Base-by-base conservation (phyloP, 2,797 vertebrate genomes). In the Danio choprae region DNA sequence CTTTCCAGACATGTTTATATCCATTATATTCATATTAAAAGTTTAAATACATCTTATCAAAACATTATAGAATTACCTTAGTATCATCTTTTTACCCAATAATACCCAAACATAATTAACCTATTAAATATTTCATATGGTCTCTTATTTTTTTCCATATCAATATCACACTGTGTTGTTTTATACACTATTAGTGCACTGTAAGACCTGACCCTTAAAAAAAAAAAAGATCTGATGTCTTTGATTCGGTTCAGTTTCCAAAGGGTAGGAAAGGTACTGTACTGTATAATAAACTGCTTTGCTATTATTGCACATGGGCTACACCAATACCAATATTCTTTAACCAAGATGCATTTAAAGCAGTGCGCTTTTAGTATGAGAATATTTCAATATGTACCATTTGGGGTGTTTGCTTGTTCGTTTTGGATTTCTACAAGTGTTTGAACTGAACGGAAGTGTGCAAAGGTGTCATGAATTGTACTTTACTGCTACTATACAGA, bases 351-450 rank as follows among this genome's bases (percentile, higher is more conserved):
- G 11, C 13, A 38, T 29, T 40, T 50, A 9, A 76, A 71, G 36
- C 10, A 55, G 6, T 67, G 62, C 40, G 22, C 46, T 55, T 65
- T 12, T 29, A 44, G 36, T 38, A 9, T 60, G 22, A 15, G 63
- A 50, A 75, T 43, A 20, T 40, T 50, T 73, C 60, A 75, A 48
- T 15, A 68, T 15, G 76, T 43, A 10, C 13, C 53, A 18, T 76
- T 82, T 46, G 29, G 53, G 73, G 22, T 78, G 20, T 20, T 59
- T 50, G 5, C 18, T 38, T 60, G 10, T 13, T 20, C 2, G 6
- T 15, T 65, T 46, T 38, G 20, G 59, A 64, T 79, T 44, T 20
- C 10, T 36, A 16, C 13, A 50, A 50, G 10, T 71, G 20, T 72
- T 83, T 62, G 44, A 65, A 22, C 20, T 55, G 0, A 48, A 29